Base-by-base conservation (phyloP, 2,113 vertebrate species). In the Chloropsis hardwickii region DNA sequence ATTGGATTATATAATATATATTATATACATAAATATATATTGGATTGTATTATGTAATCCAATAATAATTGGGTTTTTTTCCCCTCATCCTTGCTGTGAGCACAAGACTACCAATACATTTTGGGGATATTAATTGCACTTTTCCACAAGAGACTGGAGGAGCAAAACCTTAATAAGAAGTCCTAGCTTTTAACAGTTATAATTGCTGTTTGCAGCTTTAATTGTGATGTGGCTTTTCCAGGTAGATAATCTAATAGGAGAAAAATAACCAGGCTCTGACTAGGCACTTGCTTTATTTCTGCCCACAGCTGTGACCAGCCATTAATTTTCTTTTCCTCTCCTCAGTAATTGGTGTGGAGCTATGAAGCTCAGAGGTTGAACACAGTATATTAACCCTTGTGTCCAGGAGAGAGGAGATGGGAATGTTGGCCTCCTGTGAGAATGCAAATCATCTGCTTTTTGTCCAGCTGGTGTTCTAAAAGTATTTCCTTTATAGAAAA, bases 31-130 rank as follows among this genome's bases (percentile, higher is more conserved):
- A 58, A 37, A 8, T 58, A 37, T 11, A 24, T 25, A 37, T 37
- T 17, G 23, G 57, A 25, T 58, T 58, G 25, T 58, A 8, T 58
- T 37, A 58, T 58, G 4, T 17, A 37, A 37, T 8, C 57, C 23
- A 58, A 3, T 17, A 35, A 58, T 58, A 25, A 37, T 2, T 58
- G 24, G 17, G 4, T 0, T 7, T 4, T 23, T 64, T 21, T 5
- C 4, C 18, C 29, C 5, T 22, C 29, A 22, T 58, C 10, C 23
- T 53, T 88, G 11, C 62, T 35, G 12, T 54, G 40, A 71, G 53
- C 70, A 22, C 14, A 69, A 88, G 20, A 20, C 27, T 57, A 9
- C 25, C 45, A 45, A 25, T 20, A 58, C 18, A 20, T 33, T 74
- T 33, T 14, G 19, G 50, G 33, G 11, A 15, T 88, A 12, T 31